These are phyloP conservation scores for Maniola hyperantus DNA, from an alignment of 2,888 invertebrate genomes.

Conservation along the genomic window DNA sequence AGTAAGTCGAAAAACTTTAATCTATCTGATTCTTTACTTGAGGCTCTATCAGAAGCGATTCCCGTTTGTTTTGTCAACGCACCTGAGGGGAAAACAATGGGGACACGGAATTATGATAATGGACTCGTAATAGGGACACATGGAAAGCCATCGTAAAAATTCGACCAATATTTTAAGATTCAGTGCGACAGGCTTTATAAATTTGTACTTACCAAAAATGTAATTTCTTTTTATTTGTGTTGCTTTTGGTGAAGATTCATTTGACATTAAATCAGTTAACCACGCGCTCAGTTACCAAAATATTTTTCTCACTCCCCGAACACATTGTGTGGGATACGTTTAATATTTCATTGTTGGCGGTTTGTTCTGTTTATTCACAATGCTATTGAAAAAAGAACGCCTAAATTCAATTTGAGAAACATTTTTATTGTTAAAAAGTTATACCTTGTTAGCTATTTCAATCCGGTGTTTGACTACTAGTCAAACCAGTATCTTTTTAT, in stretches of 20 bases:
- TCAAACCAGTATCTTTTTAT: too few relatives aligned
- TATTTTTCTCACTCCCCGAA: conserved; percentile 4
- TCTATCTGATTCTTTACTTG: conserved; percentile 8
- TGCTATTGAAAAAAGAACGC: background rate
- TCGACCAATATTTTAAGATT: conserved; percentile 22
- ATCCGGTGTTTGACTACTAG: too few relatives aligned
- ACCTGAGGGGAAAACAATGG: conserved; percentile 25
- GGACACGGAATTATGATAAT: conserved; percentile 24
- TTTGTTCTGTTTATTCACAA: background rate
- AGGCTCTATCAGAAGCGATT: conserved; percentile 15
- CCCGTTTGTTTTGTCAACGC: conserved; percentile 20
- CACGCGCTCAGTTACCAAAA: conserved; percentile 1
- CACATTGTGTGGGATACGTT: conserved; percentile 6
- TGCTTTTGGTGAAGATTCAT: conserved; percentile 18
- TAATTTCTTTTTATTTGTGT: conserved; percentile 18
- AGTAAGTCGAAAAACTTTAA: conserved; percentile 4
- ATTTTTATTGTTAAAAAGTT: background rate
- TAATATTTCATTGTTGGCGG: conserved; percentile 19
- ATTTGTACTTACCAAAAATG: conserved; percentile 22
- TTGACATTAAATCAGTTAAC: conserved; percentile 25
- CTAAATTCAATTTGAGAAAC: conserved; percentile 5
- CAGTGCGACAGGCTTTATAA: conserved; percentile 19
- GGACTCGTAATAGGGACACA: conserved; percentile 12
- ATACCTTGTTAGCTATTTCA: background rate
- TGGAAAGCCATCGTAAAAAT: conserved; percentile 17